A percentile compares a stretch with the other conserved stretches of the same genome.
Evolutionary conservation across 2,113 vertebrate species (phyloP).

Genomic region (Sphaerodactylus townsendi): DNA sequence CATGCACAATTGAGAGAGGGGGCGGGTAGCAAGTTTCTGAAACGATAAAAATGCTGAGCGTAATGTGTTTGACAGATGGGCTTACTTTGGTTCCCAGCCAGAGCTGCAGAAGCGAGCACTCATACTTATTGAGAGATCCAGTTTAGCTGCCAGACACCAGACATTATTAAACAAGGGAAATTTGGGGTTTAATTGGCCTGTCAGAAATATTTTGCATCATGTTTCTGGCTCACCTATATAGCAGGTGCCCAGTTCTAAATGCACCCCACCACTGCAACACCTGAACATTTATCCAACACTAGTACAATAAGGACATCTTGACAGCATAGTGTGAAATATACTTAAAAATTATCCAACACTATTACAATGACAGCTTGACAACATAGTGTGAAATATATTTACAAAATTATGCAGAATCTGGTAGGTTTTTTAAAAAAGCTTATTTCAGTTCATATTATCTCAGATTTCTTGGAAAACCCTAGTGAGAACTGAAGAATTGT

Average conservation of each 20-base stretch:
- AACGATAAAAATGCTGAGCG: background rate
- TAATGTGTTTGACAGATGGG: background rate
- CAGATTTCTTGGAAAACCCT: background rate
- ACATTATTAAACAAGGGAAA: background rate
- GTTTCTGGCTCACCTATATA: constrained; percentile 8
- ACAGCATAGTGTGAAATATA: background rate
- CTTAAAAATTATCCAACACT: background rate
- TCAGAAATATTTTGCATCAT: background rate
- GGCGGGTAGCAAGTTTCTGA: fast-evolving
- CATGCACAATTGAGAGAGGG: background rate
- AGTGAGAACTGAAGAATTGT: background rate
- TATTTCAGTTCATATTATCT: background rate
- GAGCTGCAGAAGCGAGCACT: background rate
- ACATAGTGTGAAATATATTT: background rate
- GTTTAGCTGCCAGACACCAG: constrained; percentile 1
- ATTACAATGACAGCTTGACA: background rate
- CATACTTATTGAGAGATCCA: constrained; percentile 5
- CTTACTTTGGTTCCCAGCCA: background rate
- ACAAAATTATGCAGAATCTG: background rate
- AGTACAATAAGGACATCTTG: background rate
- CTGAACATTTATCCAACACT: constrained; percentile 1
- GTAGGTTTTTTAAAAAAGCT: background rate
- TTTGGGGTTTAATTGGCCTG: background rate
- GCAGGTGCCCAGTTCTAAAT: background rate
- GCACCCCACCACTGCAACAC: background rate